Percentiles rank a stretch among this genome's conserved stretches.
Conservation (phyloP, 2,888 invertebrate species). For the Drosophila falleni region DNA sequence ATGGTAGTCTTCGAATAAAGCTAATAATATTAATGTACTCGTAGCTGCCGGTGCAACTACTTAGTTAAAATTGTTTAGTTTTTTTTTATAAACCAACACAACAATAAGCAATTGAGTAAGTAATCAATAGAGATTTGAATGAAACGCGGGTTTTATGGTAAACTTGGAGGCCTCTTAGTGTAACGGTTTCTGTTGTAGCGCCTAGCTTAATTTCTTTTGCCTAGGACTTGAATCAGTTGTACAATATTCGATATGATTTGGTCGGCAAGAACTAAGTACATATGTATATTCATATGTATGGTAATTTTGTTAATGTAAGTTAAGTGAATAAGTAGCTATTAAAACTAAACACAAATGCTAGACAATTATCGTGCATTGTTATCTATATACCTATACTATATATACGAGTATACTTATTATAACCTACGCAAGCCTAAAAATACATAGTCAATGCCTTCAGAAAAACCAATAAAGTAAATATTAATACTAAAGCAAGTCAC, state of each 20-base stretch:
- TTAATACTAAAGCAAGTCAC: conserved; percentile 49
- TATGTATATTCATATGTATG: background rate
- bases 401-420: conserved; percentile 22
- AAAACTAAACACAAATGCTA: conserved; percentile 53
- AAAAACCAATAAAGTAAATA: conserved; percentile 38
- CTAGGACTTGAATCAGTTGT: conserved; percentile 36
- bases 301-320: conserved; percentile 34
- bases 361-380: conserved; percentile 62
- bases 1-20: conserved; percentile 77
- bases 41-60: conserved; percentile 1
- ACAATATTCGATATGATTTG: conserved; percentile 28
- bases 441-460: conserved; percentile 68
- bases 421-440: conserved; percentile 42
- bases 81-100: conserved; percentile 39
- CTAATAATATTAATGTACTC: conserved; percentile 41
- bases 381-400: conserved; percentile 47
- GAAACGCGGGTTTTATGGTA: conserved; percentile 64
- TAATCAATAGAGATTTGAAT: conserved; percentile 36
- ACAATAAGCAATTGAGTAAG: conserved; percentile 70
- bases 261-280: conserved; percentile 16
- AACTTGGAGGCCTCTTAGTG: conserved; percentile 74
- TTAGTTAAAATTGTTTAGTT: conserved; percentile 72
- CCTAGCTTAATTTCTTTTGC: conserved; percentile 66
- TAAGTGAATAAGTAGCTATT: conserved; percentile 51
- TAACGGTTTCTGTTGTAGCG: conserved; percentile 76